phyloP scores from a whole-genome alignment of 2,888 invertebrate genomes.

The Himalopsyche japonica region DNA sequence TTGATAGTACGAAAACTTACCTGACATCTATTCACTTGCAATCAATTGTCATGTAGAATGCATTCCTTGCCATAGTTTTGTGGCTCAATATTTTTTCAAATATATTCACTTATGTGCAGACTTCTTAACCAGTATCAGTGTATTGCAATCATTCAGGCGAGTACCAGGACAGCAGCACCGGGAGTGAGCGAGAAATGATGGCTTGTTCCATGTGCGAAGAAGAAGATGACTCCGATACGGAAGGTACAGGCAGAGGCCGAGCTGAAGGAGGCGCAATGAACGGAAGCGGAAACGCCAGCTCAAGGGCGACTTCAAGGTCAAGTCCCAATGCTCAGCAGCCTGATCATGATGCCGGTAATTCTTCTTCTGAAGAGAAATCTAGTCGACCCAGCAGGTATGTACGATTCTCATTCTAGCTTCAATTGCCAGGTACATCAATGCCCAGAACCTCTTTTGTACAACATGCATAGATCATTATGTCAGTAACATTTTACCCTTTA shows the following conservation, averaged over 20 bases:
- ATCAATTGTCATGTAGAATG: not conserved
- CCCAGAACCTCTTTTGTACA: too few relatives aligned
- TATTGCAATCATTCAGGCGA: conserved; percentile 47
- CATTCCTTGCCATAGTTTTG: not conserved
- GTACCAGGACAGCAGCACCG: conserved; percentile 59
- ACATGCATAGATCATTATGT: too few relatives aligned
- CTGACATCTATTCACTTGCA: too few relatives aligned
- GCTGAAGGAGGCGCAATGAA: not conserved
- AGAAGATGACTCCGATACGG: conserved; percentile 58
- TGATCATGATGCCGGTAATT: conserved; percentile 30
- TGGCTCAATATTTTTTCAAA: not conserved
- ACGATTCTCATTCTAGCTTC: too few relatives aligned
- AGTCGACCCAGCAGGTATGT: conserved; percentile 52
- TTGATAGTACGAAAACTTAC: too few relatives aligned
- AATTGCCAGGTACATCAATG: too few relatives aligned
- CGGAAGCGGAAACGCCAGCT: not conserved
- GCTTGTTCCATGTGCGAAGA: conserved; percentile 47
- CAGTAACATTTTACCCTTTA: too few relatives aligned
- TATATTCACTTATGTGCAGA: not conserved
- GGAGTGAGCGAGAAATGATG: conserved; percentile 54
- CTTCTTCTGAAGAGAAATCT: conserved; percentile 37
- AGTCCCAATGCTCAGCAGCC: not conserved
- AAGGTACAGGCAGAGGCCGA: conserved; percentile 41
- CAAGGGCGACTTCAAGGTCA: not conserved
- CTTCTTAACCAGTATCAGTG: not conserved